A percentile compares a stretch with the other conserved stretches of the same genome.
phyloP scores from a whole-genome alignment of 2,888 invertebrate species.

The Frankliniella intonsa region DNA sequence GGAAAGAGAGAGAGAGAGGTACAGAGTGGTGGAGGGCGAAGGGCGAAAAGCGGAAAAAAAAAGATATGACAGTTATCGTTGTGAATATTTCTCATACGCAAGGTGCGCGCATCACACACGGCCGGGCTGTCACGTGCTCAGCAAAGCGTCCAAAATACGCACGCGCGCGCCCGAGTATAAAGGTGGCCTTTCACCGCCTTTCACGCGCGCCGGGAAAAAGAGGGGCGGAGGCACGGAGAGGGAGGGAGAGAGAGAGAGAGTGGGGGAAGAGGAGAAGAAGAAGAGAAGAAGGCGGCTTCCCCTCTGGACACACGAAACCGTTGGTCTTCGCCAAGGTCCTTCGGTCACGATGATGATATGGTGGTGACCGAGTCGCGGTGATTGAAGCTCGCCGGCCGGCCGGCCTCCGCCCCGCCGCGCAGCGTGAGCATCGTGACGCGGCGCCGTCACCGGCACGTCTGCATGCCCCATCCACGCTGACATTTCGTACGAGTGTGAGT shows the following conservation, averaged over 20 bases:
- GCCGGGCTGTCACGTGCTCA: neutral
- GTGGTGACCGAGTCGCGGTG: too few relatives aligned
- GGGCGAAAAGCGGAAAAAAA: too few relatives aligned
- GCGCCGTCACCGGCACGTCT: neutral
- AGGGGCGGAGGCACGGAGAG: neutral
- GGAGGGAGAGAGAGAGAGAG: neutral
- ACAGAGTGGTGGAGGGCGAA: neutral
- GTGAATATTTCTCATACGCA: too few relatives aligned
- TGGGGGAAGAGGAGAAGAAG: neutral
- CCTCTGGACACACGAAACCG: too few relatives aligned
- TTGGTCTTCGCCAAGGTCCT: too few relatives aligned
- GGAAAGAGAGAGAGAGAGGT: neutral
- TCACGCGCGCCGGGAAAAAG: neutral
- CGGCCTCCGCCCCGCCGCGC: neutral
- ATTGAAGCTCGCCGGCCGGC: too few relatives aligned
- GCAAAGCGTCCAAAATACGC: neutral
- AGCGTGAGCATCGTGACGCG: neutral
- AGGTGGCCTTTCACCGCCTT: neutral
- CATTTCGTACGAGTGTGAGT: neutral
- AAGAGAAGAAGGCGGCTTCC: neutral
- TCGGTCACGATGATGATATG: too few relatives aligned
- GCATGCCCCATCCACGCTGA: neutral
- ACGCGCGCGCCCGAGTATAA: neutral
- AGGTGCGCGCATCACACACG: too few relatives aligned
- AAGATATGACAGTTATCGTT: too few relatives aligned